A percentile compares a stretch with the other conserved stretches of the same genome.
These are phyloP conservation scores for Pituophis catenifer DNA, from an alignment of 2,113 vertebrate species.

Conservation along the genomic window DNA sequence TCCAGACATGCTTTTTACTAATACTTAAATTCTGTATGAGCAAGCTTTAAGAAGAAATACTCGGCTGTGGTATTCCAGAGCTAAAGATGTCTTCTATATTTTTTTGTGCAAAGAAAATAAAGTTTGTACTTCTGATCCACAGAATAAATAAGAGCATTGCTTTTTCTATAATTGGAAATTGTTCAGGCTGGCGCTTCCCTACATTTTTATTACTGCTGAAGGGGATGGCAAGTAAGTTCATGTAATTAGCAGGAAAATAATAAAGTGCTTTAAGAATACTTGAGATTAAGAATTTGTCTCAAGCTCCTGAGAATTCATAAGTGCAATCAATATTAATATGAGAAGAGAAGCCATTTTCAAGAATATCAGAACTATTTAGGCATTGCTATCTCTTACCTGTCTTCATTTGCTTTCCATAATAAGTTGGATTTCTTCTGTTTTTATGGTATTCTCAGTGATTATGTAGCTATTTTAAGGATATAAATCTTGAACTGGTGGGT, in stretches of 20 bases:
- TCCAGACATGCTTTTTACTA: not conserved
- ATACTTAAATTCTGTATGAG: not conserved
- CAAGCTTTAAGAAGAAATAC: not conserved
- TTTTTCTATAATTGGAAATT: slow-evolving; percentile 47
- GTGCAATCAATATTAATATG: slow-evolving; percentile 61
- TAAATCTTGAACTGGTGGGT: not conserved
- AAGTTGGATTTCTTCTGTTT: slow-evolving; percentile 18
- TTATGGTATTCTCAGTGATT: not conserved
- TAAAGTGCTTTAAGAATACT: slow-evolving; percentile 50
- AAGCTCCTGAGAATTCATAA: slow-evolving; percentile 37
- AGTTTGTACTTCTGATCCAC: not conserved
- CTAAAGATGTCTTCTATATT: not conserved
- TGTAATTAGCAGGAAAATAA: slow-evolving; percentile 55
- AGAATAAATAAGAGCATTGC: slow-evolving; percentile 43
- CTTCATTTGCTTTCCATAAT: slow-evolving; percentile 37
- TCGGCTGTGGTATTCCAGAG: not conserved
- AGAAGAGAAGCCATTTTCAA: slow-evolving; percentile 50
- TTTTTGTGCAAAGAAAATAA: not conserved
- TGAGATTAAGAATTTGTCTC: slow-evolving; percentile 60
- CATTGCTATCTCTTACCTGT: slow-evolving; percentile 12
- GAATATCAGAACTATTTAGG: slow-evolving; percentile 49
- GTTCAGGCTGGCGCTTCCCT: slow-evolving; percentile 21
- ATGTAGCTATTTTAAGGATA: slow-evolving; percentile 5
- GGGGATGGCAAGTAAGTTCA: slow-evolving; percentile 40
- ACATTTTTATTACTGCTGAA: slow-evolving; percentile 28